Percentiles rank a stretch among this genome's conserved stretches.
These are phyloP conservation scores for Megaceryle maxima DNA, from an alignment of 2,113 vertebrate genomes.

Conservation along the genomic window DNA sequence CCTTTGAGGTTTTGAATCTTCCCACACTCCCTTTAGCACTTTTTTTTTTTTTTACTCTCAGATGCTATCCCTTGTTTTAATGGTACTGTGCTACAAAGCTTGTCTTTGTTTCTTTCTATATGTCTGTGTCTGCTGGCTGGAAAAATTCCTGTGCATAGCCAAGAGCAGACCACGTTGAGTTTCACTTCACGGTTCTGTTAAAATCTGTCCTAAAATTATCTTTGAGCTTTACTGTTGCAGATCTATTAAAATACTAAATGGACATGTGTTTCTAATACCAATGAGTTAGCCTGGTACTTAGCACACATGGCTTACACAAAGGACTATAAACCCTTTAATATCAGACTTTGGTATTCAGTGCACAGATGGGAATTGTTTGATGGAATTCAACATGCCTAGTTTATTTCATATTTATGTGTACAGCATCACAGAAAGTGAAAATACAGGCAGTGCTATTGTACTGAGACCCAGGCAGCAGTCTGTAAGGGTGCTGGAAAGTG, in stretches of 20 bases:
- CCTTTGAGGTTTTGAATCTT: background rate
- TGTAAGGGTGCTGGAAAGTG: background rate
- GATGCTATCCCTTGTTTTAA: background rate
- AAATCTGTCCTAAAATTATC: background rate
- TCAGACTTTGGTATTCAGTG: background rate
- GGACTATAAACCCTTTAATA: background rate
- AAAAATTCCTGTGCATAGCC: background rate
- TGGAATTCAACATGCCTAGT: background rate
- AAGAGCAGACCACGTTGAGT: background rate
- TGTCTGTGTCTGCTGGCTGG: background rate
- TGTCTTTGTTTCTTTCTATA: background rate
- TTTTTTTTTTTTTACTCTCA: background rate
- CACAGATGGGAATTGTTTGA: background rate
- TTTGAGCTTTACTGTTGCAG: background rate
- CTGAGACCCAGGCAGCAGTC: background rate
- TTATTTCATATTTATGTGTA: background rate
- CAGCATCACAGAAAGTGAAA: background rate
- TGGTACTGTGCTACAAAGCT: background rate
- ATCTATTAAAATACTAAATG: background rate
- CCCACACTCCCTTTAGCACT: rapidly evolving
- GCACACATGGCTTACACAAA: background rate
- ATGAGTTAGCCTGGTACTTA: background rate
- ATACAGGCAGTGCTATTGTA: background rate
- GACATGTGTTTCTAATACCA: background rate
- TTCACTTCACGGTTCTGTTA: background rate